Evolutionary conservation across 1,140 invertebrate species (phyloP).

Genomic region (Magallana angulata): DNA sequence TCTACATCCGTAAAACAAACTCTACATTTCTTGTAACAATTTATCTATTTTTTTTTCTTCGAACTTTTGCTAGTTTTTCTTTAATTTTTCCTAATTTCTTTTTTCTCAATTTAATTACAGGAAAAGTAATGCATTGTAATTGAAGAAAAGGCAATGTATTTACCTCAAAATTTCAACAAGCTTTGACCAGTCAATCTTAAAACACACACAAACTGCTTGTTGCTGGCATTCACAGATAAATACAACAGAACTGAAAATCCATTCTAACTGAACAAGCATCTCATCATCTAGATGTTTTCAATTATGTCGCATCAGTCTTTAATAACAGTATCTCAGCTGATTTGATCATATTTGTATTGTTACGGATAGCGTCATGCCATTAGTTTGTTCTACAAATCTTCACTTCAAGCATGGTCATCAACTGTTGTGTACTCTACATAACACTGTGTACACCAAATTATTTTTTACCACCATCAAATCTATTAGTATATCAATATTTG

Average conservation of each 20-base stretch:
- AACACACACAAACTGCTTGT: constrained; percentile 23
- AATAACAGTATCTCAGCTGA: neutral
- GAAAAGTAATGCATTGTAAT: too few relatives aligned
- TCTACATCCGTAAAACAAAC: neutral
- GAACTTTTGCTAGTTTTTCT: too few relatives aligned
- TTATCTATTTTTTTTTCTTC: too few relatives aligned
- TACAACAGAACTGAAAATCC: constrained; percentile 24
- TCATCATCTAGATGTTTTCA: neutral
- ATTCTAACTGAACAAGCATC: constrained; percentile 20
- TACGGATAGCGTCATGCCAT: neutral
- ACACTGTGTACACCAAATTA: neutral
- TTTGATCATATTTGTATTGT: neutral
- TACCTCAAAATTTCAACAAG: constrained; percentile 20
- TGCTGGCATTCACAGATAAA: constrained; percentile 20
- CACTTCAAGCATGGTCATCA: constrained; percentile 31
- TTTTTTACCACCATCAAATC: neutral
- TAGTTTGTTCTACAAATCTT: constrained; percentile 30
- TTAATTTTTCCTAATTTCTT: too few relatives aligned
- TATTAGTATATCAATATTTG: constrained; percentile 24
- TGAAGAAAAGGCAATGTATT: neutral
- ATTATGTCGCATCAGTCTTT: neutral
- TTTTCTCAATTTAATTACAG: too few relatives aligned
- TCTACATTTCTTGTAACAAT: too few relatives aligned
- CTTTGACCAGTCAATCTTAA: constrained; percentile 19
- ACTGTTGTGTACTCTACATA: constrained; percentile 15